A percentile compares a stretch with the other conserved stretches of the same genome.
These are phyloP conservation scores for Neosalanx taihuensis DNA, from an alignment of 2,797 vertebrate genomes.

Conservation along the genomic window DNA sequence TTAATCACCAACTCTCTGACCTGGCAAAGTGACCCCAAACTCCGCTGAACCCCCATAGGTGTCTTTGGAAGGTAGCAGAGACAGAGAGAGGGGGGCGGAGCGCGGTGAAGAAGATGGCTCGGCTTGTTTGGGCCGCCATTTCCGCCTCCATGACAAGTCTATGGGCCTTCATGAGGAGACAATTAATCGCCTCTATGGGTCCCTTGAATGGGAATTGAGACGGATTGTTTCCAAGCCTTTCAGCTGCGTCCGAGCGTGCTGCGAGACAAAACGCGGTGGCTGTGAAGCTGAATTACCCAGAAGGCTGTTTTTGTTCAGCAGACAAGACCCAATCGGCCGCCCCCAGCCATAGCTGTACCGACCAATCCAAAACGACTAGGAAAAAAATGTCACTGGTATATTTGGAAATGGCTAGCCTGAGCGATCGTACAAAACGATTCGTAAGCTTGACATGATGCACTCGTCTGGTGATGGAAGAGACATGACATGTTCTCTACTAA, in stretches of 20 bases:
- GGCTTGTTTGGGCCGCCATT: neutral
- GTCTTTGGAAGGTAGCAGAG: neutral
- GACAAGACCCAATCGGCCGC: slow-evolving; percentile 42
- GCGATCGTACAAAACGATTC: slow-evolving; percentile 55
- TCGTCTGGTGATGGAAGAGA: slow-evolving; percentile 39
- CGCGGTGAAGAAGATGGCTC: neutral
- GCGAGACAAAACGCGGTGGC: slow-evolving; percentile 61
- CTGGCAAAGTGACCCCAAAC: neutral
- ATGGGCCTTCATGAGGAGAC: slow-evolving; percentile 61
- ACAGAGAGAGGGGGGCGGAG: neutral
- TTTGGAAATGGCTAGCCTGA: neutral
- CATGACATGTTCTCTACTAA: slow-evolving; percentile 42
- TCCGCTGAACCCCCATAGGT: neutral
- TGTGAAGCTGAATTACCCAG: slow-evolving; percentile 57
- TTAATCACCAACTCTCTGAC: slow-evolving; percentile 1
- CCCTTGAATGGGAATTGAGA: slow-evolving; percentile 73
- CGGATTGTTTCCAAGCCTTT: slow-evolving; percentile 70
- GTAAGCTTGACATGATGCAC: slow-evolving; percentile 50
- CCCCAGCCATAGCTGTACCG: neutral
- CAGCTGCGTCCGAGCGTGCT: slow-evolving; percentile 69
- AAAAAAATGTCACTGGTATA: neutral
- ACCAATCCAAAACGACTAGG: neutral
- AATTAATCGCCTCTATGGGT: slow-evolving; percentile 70
- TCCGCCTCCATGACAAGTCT: slow-evolving; percentile 49
- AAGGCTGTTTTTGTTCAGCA: slow-evolving; percentile 52